Base-by-base conservation (phyloP, 2,113 vertebrate genomes). In the Sceloporus undulatus region DNA sequence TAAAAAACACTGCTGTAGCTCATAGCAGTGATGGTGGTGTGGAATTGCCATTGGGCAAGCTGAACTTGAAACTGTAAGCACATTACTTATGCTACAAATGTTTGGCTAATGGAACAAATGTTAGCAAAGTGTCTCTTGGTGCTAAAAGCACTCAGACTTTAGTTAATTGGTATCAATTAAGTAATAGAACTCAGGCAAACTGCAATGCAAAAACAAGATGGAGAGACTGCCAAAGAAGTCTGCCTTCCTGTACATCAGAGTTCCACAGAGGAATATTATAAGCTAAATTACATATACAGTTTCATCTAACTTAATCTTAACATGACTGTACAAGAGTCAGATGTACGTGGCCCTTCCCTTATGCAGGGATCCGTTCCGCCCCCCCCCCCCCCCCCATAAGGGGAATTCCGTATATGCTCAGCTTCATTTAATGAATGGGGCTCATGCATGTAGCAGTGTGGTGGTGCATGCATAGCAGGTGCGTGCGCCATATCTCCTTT, bases 161-260 rank as follows among this genome's bases (percentile, higher is more conserved):
- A 79, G 48, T 79, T 79, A 56, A 79, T 59, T 34, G n/a, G 9
- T 65, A 40, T 81, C 56, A 81, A 23, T 65, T 80, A 59, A 79
- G 52, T 23, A 59, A 29, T 79, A 48, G 52, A 79, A 25, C 40
- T 77, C 40, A 48, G 7, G 21, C 9, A 77, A 48, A 25, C 40
- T 23, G 9, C 40, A 79, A 23, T 40, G 34, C 21, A 65, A 81
- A 80, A 34, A n/a, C 29, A 80, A 62, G 19, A 38, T 38, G 9
- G 40, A 21, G 21, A 23, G 62, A 82, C 34, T 82, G 19, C 38
- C n/a, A 82, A 27, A 68, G 34, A 68, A 14, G 2, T 82, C 38
- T 68, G 66, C 5, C 11, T 82, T 59, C 18, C 52, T 38, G 16
- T 80, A 34, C 62, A 38, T 62, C 18, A 62, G 8, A 80, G 38